Evolutionary conservation across 1,140 invertebrate genomes (phyloP), one percentile per base, ranked within the genome.

Genomic region (Spodoptera litura): DNA sequence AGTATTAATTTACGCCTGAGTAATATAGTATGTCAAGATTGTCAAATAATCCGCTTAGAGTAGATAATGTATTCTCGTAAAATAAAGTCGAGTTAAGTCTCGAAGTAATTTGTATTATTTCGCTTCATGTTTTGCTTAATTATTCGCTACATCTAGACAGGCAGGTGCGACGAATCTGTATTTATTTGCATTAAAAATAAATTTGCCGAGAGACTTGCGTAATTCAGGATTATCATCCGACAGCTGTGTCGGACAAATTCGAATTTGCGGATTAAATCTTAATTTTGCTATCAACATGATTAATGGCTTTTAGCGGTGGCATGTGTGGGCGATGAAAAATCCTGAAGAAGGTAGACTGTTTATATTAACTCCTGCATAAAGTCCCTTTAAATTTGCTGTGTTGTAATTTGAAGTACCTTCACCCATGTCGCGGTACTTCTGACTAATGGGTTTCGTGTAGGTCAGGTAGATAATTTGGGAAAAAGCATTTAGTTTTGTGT

Each of bases 181-280:
- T 93, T 93, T 91, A 91, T 93, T 93, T 93, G 90, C 89, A 91
- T 91, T 89, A 91, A 93, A 90, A 93, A 91, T 90, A 92, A 88
- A 91, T 91, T 91, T 88, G 83, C 83, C 83, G 74, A 81, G 88
- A 84, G 87, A 91, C 85, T 89, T 84, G 85, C 88, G 83, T 89
- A 87, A 87, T 85, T 87, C 83, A 83, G 87, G 88, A 90, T 91
- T 90, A 92, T 89, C 82, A 83, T 83, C 80, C 87, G 82, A 87
- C 89, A 91, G 86, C 88, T 90, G 90, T 62, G 89, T 81, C 82
- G 84, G 83, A 89, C 85, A 86, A 89, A 87, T 88, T 90, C 82
- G 83, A 84, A 86, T 86, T 89, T 86, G 81, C 79, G 87, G 88
- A 88, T 89, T 89, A 86, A 79, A 80, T 80, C 80, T 85, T 86